Evolutionary conservation across 53 echinoderm and acorn worm species (phyloP), one percentile per base, ranked within the genome.

Genomic region (Holothuria leucospilota): DNA sequence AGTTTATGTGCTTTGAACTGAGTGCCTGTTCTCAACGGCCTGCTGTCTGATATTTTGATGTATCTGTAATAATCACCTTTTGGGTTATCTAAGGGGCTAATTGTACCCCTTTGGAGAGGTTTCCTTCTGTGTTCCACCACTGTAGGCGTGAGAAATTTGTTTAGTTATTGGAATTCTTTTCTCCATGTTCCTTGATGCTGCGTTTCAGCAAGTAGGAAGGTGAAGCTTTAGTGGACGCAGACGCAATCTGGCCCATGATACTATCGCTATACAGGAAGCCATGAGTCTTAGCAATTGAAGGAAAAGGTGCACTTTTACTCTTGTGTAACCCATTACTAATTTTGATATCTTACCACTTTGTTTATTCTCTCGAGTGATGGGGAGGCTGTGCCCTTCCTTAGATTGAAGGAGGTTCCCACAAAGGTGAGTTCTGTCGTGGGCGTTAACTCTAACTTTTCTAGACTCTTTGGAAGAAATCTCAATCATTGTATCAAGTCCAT

Each of bases 1-100:
- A 78, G 56, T 78, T 72, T 78, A 78, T 78, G 28, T 78, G 78
- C 24, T 78, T 78, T 39, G 39, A 21, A 10, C n/a, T 21, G 27
- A 29, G 18, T 18, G 40, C 15, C 51, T 26, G 24, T 53, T 78
- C 20, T 56, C 78, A 78, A 6, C 18, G 15, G 26, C 78, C 78
- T 42, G 25, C 25, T 51, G 51, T 51, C 20, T 78, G 49, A 26
- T 46, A 52, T 14, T 8, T 21, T 34, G 72, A 29, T 5, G 8
- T 6, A 49, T 49, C 49, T 49, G 49, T 49, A 49, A 49, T 65
- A 10, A 28, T 26, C 6, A 26, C 34, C 24, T 65, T 26, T 26
- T 65, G 25, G 2, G 65, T 10, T 28, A 6, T 28, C 28, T 65
- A 10, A 5, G 65, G 65, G 65, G 65, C 28, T 65, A 65, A 26